Conservation (phyloP, 2,888 invertebrate genomes). For the Noctua janthina region DNA sequence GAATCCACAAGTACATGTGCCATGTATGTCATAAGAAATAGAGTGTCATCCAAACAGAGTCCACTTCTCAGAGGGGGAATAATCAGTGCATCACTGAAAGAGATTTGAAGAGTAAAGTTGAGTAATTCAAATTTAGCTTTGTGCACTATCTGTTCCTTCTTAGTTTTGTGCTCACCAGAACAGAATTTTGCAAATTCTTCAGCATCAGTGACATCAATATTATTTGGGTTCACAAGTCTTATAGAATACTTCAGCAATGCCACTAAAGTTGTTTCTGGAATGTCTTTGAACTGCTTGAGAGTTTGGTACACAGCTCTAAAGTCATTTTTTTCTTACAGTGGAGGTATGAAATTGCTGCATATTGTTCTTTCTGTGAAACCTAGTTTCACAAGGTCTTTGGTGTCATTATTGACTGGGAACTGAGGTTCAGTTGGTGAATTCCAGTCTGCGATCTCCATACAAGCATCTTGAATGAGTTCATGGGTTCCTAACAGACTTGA, state of each 20-base stretch:
- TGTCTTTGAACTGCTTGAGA: conserved; percentile 87
- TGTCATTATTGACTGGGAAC: conserved; percentile 72
- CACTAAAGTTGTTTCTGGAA: conserved; percentile 89
- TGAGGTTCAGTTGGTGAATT: conserved; percentile 75
- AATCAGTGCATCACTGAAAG: too few relatives aligned
- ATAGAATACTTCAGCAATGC: conserved; percentile 85
- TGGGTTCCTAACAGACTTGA: conserved; percentile 87
- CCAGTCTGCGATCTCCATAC: conserved; percentile 83
- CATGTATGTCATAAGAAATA: too few relatives aligned
- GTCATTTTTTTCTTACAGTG: conserved; percentile 85
- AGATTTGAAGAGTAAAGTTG: too few relatives aligned
- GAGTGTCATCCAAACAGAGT: too few relatives aligned
- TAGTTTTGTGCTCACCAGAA: conserved; percentile 52
- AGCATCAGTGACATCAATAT: conserved; percentile 72
- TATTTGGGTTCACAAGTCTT: conserved; percentile 73
- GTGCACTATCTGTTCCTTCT: conserved; percentile 62
- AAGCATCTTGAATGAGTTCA: conserved; percentile 80
- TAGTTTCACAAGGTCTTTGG: conserved; percentile 79
- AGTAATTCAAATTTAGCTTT: conserved; percentile 79
- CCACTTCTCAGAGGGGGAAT: too few relatives aligned
- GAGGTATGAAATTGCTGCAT: conserved; percentile 86
- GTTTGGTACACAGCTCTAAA: conserved; percentile 76
- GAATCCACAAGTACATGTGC: too few relatives aligned
- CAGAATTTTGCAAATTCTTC: conserved; percentile 76
- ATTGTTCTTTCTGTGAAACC: conserved; percentile 89